These are phyloP conservation scores for Notocelia uddmanniana DNA, from an alignment of 2,888 invertebrate genomes.

Conservation along the genomic window DNA sequence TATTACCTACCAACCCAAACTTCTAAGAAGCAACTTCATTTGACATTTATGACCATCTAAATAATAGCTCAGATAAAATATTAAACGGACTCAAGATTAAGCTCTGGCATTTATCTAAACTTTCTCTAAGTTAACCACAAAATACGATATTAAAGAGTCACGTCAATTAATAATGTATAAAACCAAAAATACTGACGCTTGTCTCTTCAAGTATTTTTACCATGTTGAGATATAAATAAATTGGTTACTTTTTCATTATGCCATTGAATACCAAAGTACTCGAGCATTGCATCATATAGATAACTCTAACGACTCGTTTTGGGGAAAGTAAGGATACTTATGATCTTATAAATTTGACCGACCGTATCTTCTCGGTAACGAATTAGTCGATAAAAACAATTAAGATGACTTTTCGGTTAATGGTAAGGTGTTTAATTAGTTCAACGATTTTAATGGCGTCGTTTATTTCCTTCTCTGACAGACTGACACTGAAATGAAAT, in stretches of 20 bases:
- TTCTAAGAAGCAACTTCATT: background rate
- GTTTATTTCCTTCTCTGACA: background rate
- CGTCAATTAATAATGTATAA: constrained; percentile 32
- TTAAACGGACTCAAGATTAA: constrained; percentile 33
- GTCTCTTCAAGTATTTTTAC: background rate
- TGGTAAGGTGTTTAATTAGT: background rate
- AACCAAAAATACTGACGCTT: constrained; percentile 5
- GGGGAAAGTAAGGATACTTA: constrained; percentile 35
- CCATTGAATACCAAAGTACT: constrained; percentile 19
- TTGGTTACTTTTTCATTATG: constrained; percentile 22
- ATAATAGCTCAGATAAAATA: constrained; percentile 27
- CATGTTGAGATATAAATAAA: constrained; percentile 1
- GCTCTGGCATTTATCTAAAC: constrained; percentile 33
- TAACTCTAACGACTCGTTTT: constrained; percentile 30
- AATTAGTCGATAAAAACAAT: constrained; percentile 16
- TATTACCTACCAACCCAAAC: background rate
- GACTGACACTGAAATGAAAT: background rate
- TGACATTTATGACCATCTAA: constrained; percentile 31
- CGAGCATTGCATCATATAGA: constrained; percentile 33
- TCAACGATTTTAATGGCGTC: background rate
- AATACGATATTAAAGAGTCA: constrained; percentile 38
- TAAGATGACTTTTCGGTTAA: constrained; percentile 2
- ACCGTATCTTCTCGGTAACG: constrained; percentile 8
- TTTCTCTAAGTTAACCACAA: constrained; percentile 35
- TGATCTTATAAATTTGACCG: constrained; percentile 21